A percentile compares a stretch with the other conserved stretches of the same genome.
phyloP scores from a whole-genome alignment of 2,797 vertebrate species.

The Scomberomorus guttatus region DNA sequence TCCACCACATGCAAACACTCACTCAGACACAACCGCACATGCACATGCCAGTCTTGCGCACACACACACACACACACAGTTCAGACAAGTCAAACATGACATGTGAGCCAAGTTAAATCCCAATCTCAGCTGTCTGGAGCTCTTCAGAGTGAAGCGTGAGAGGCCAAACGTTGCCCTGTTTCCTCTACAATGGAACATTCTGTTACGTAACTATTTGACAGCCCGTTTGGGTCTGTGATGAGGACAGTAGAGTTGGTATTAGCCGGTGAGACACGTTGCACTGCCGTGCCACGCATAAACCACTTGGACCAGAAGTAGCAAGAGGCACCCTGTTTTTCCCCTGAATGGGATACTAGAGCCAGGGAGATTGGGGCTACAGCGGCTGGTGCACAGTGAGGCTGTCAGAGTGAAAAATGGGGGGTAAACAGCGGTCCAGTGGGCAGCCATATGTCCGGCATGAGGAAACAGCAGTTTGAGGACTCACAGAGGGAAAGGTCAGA shows the following conservation, averaged over 20 bases:
- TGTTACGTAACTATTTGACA: constrained; percentile 66
- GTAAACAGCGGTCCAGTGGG: constrained; percentile 72
- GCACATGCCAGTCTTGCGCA: neutral
- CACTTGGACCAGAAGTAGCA: constrained; percentile 30
- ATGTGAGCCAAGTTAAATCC: constrained; percentile 63
- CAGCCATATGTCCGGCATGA: constrained; percentile 79
- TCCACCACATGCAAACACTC: constrained; percentile 67
- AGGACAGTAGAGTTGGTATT: constrained; percentile 41
- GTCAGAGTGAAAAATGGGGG: constrained; percentile 84
- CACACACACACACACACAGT: constrained; percentile 38
- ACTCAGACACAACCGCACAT: constrained; percentile 25
- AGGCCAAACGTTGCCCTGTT: constrained; percentile 39
- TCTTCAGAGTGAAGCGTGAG: constrained; percentile 50
- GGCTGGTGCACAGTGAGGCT: constrained; percentile 68
- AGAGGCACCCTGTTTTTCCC: constrained; percentile 35
- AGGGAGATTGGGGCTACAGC: constrained; percentile 33
- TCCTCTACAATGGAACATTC: constrained; percentile 55
- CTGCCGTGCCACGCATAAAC: constrained; percentile 48
- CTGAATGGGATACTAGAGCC: constrained; percentile 41
- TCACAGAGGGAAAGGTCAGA: constrained; percentile 72
- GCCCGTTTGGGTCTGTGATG: constrained; percentile 35
- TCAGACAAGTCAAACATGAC: constrained; percentile 64
- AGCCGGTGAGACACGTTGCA: constrained; percentile 29
- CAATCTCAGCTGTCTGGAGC: constrained; percentile 68
- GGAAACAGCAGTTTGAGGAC: constrained; percentile 68